These are phyloP conservation scores for Tipula confusa DNA, from an alignment of 2,888 invertebrate species.

Conservation along the genomic window DNA sequence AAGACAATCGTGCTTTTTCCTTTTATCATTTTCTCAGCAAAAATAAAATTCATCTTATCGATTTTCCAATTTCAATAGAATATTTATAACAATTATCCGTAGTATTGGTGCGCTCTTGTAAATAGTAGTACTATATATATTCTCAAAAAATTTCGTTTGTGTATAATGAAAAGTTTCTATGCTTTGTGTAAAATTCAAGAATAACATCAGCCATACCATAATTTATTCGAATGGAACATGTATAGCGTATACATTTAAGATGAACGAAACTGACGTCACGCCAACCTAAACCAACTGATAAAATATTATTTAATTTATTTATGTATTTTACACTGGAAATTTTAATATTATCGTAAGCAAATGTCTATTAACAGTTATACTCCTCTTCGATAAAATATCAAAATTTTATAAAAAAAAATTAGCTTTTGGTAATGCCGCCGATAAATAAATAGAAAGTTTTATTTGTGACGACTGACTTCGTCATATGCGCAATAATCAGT, in stretches of 20 bases:
- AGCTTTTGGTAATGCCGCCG: not conserved
- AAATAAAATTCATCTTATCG: not conserved
- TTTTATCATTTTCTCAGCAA: not conserved
- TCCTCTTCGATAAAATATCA: not conserved
- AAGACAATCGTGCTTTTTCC: not conserved
- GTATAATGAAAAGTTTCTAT: not conserved
- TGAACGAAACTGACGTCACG: not conserved
- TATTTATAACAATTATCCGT: not conserved
- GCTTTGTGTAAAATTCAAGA: not conserved
- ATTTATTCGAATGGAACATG: not conserved
- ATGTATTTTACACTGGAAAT: not conserved
- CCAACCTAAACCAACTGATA: not conserved
- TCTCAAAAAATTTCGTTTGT: not conserved
- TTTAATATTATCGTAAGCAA: not conserved
- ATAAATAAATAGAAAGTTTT: not conserved
- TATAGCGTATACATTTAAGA: not conserved
- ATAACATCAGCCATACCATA: not conserved
- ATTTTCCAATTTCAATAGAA: not conserved
- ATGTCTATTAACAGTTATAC: not conserved
- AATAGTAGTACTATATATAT: not conserved
- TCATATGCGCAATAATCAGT: not conserved
- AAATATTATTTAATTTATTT: not conserved
- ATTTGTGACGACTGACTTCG: not conserved
- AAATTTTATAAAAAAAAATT: not conserved
- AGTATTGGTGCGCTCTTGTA: not conserved